Percentiles rank a stretch among this genome's conserved stretches.
These are phyloP conservation scores for Paramuricea clavata DNA, from an alignment of 92 coral and sea anemone species.

Conservation along the genomic window DNA sequence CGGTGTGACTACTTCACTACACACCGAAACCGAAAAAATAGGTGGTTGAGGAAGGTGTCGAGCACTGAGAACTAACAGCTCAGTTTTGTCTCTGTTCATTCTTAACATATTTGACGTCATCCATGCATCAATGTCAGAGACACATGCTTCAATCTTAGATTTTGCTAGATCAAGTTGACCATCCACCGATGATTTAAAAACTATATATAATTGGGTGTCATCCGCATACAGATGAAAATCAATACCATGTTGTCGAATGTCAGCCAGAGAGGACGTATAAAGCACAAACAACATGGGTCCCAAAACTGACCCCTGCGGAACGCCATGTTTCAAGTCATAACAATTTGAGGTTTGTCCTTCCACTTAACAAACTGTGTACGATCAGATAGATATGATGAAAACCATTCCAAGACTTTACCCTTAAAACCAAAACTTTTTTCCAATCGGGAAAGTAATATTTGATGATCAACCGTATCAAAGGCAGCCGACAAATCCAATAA, in stretches of 20 bases:
- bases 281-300: neutral
- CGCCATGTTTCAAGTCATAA: neutral
- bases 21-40: too few relatives aligned
- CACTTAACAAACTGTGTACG: constrained; percentile 11
- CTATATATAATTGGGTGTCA: neutral
- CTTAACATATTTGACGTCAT: neutral
- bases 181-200: neutral
- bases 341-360: neutral
- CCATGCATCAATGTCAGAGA: neutral
- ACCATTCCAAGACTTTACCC: neutral
- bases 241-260: neutral
- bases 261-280: neutral
- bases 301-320: constrained; percentile 9
- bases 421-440: neutral
- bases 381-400: neutral
- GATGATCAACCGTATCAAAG: neutral
- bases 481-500: neutral
- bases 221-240: neutral
- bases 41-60: too few relatives aligned
- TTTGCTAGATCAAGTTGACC: neutral
- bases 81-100: constrained; percentile 8
- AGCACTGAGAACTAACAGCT: too few relatives aligned
- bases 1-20: too few relatives aligned
- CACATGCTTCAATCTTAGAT: neutral
- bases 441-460: neutral